phyloP scores from a whole-genome alignment of 2,113 vertebrate species.

The Ceratotherium simum region DNA sequence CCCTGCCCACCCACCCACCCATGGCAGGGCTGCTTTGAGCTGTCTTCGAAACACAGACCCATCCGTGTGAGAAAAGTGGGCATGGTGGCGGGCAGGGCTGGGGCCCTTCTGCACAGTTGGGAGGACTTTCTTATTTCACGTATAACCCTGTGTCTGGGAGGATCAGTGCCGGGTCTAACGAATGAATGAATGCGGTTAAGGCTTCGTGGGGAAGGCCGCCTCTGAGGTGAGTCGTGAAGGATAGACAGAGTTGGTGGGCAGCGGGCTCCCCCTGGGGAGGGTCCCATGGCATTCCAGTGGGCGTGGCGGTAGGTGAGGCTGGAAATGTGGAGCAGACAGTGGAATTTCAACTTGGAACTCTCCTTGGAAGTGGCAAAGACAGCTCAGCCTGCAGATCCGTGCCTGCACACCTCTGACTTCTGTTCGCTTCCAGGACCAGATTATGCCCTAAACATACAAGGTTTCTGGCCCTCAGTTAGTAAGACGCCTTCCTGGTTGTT shows the following conservation, averaged over 20 bases:
- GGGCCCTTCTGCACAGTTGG: background rate
- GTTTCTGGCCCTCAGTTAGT: background rate
- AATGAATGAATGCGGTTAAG: background rate
- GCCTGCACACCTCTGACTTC: no score
- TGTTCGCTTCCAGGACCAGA: fast-evolving
- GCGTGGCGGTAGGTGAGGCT: background rate
- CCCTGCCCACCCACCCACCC: no score
- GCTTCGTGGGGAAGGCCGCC: background rate
- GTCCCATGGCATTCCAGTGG: background rate
- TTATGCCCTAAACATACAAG: fast-evolving
- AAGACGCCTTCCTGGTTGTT: fast-evolving
- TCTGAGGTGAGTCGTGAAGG: background rate
- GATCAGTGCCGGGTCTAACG: background rate
- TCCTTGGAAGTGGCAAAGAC: background rate
- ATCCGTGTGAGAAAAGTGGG: background rate
- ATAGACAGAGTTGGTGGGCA: background rate
- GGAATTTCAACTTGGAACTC: background rate
- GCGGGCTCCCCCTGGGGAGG: fast-evolving
- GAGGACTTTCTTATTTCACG: background rate
- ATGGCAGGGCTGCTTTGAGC: background rate
- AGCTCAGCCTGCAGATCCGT: background rate
- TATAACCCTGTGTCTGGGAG: background rate
- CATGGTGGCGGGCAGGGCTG: background rate
- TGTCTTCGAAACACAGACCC: background rate
- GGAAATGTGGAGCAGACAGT: background rate